These are phyloP conservation scores for Nerophis lumbriciformis DNA, from an alignment of 2,113 vertebrate species.

Conservation along the genomic window DNA sequence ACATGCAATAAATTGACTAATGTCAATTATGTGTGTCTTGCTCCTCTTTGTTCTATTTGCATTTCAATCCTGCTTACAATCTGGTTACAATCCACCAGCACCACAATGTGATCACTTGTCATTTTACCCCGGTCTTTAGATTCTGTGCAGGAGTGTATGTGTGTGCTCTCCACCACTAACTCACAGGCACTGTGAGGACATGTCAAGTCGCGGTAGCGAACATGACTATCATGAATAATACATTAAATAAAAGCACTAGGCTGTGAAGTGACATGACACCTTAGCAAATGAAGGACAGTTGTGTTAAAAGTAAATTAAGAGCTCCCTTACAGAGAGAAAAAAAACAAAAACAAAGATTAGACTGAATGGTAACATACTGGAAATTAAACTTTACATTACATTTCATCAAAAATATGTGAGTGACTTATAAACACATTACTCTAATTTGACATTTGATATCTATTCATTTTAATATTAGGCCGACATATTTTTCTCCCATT, in stretches of 20 bases:
- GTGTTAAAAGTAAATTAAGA: conserved; percentile 21
- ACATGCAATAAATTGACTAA: no score
- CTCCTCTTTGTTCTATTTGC: no score
- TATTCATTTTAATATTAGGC: no score
- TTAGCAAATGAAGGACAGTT: conserved; percentile 18
- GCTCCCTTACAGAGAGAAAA: background rate
- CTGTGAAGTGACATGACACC: background rate
- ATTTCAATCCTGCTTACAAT: no score
- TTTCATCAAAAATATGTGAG: conserved; percentile 53
- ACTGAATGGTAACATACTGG: background rate
- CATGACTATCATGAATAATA: conserved; percentile 39
- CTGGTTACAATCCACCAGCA: background rate
- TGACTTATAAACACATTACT: no score
- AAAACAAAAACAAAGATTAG: background rate
- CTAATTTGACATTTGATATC: no score
- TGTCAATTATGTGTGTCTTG: no score
- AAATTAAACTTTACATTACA: conserved; percentile 45
- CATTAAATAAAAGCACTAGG: conserved; percentile 38
- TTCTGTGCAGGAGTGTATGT: conserved; percentile 43
- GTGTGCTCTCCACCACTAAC: conserved; percentile 21
- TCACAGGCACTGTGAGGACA: conserved; percentile 25
- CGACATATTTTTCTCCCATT: no score
- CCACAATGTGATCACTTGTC: no score
- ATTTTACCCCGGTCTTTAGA: conserved; percentile 37
- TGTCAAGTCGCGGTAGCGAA: conserved; percentile 12